Base-by-base conservation (phyloP, 2,888 invertebrate species). In the Diaperis boleti region DNA sequence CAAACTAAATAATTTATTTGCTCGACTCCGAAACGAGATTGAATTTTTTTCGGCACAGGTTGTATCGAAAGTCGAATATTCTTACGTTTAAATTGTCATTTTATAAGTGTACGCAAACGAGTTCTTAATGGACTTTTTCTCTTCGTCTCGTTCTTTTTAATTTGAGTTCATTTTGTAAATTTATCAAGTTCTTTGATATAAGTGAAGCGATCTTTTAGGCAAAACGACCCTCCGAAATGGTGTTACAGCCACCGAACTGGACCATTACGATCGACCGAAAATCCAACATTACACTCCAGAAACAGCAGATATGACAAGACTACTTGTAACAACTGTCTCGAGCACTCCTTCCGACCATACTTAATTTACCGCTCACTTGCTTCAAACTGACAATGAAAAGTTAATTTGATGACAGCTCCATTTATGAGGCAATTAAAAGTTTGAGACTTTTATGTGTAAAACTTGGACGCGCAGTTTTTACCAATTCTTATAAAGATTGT, bases 351-450 rank as follows among this genome's bases (percentile, higher is more conserved):
- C 50, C 26, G 63, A 59, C 64, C 45, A 52, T 65, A 63, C 52
- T 64, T 67, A 67, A 65, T 69, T 69, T 67, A 62, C 59, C 65
- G 65, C 60, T 64, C 62, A 69, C 60, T 67, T 65, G 60, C 60
- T 26, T 35, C 62, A 59, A 62, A 67, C 64, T 55, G 62, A 62
- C 62, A 69, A 64, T 64, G 61, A 61, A 61, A 66, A 64, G 65
- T 67, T 67, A 67, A 67, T 67, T 67, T 63, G 59, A 64, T 59
- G 67, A 69, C 67, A 59, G 57, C 20, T 42, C 47, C 57, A 61
- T 59, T 67, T 66, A 61, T 64, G 62, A 61, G 63, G 35, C 64
- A 69, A 66, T 66, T 69, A 61, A 67, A 69, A 67, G 45, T 65
- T 67, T 66, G 15, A 8, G 41, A 55, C 61, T 61, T 61, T 60